Base-by-base conservation (phyloP, 2,888 invertebrate genomes). In the Dicyrtoma fusca region DNA sequence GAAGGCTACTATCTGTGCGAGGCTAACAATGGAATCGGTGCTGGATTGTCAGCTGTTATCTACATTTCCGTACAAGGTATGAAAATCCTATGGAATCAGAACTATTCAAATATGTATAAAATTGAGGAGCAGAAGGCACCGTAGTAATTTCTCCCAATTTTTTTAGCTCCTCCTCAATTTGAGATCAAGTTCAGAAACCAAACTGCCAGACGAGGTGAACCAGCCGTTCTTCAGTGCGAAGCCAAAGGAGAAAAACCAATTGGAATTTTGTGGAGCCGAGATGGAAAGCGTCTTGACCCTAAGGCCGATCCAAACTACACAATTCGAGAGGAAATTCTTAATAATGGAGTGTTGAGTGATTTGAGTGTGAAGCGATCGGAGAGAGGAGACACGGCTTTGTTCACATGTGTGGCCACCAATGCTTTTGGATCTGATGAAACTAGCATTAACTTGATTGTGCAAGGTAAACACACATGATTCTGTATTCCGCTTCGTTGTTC, bases 11-110 rank as follows among this genome's bases (percentile, higher is more conserved):
- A 96, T 84, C 87, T 97, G 55, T 97, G 97, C 83, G 95, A 97
- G 85, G 95, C 96, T 73, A 94, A 94, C 62, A 97, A 97, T 84
- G 94, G 95, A 81, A 95, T 97, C 81, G 96, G 96, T 75, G 92
- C 95, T 75, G 96, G 95, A 82, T 87, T 97, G 44, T 97, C 96
- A 69, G 96, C 96, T 80, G 95, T 97, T 23, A 93, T 96, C 81
- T 88, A 92, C 81, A 92, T 97, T 78, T 94, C 92, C 80, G 96
- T 97, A 51, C 95, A 96, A 87, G 92, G 94, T 94, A 86, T 14
- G 8, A 6, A 4, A 49, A 17, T 49, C 4, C 5, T 17, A 45
- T 45, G 13, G 8, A 11, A 11, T 17, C 14, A 17, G 53, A 21
- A 53, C 51, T 11, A 49, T 8, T 49, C 23, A 70, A 62, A 6